A percentile compares a stretch with the other conserved stretches of the same genome.
These are phyloP conservation scores for Corapipo altera DNA, from an alignment of 2,113 vertebrate genomes.

Conservation along the genomic window DNA sequence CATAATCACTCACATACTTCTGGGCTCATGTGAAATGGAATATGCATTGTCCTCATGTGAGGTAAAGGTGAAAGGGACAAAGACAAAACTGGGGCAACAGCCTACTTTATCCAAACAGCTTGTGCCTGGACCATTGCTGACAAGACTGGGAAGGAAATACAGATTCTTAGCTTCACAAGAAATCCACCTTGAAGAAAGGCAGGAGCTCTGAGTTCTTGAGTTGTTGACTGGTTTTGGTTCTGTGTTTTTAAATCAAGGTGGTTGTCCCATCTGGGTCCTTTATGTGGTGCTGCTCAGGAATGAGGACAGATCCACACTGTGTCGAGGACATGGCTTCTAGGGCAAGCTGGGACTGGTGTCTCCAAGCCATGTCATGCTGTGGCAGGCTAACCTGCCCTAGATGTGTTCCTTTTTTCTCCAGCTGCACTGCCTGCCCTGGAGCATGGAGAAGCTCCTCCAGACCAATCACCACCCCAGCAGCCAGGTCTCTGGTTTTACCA, in stretches of 20 bases:
- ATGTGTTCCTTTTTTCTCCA: neutral
- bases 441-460: neutral
- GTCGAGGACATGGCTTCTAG: rapidly evolving
- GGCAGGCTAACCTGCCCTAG: neutral
- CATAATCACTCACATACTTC: neutral
- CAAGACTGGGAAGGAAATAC: neutral
- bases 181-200: neutral
- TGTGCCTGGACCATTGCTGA: neutral
- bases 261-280: neutral
- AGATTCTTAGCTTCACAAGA: neutral
- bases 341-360: neutral
- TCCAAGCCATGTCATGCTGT: neutral
- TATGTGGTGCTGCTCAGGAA: neutral
- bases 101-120: neutral
- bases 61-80: neutral
- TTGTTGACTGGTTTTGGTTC: neutral
- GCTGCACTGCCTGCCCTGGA: neutral
- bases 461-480: neutral
- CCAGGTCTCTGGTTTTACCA: neutral
- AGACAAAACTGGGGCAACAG: neutral
- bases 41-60: neutral
- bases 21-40: neutral
- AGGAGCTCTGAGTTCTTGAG: neutral
- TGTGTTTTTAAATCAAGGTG: neutral
- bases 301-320: neutral